Conservation (phyloP, 2,888 invertebrate genomes). For the Chymomyza caudatula region DNA sequence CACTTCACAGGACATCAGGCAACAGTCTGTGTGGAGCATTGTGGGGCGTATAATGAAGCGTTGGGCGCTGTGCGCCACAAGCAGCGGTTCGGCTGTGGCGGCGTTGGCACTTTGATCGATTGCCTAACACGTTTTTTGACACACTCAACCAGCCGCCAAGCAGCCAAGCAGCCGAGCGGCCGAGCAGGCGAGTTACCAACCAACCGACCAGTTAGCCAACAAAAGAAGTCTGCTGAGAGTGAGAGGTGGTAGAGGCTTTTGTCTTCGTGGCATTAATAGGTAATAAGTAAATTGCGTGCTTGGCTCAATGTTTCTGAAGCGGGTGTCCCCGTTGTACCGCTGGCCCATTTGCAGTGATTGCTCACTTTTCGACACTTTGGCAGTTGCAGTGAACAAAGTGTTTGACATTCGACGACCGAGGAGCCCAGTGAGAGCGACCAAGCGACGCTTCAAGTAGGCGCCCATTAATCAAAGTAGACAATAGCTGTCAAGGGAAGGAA, state of each 20-base stretch:
- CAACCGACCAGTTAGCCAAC: neutral
- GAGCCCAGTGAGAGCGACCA: neutral
- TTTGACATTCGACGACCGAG: constrained; percentile 35
- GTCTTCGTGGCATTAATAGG: constrained; percentile 64
- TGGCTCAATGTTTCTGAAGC: constrained; percentile 10
- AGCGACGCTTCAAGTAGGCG: constrained; percentile 21
- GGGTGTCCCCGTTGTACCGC: constrained; percentile 25
- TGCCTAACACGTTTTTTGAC: constrained; percentile 52
- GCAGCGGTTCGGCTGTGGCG: neutral
- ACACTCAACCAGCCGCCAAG: constrained; percentile 20
- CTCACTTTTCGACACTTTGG: constrained; percentile 66
- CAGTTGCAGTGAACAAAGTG: constrained; percentile 5
- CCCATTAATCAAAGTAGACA: constrained; percentile 62
- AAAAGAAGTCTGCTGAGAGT: neutral
- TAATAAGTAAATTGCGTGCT: constrained; percentile 75
- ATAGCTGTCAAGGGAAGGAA: constrained; percentile 17
- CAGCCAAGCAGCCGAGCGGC: neutral
- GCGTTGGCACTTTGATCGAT: constrained; percentile 67
- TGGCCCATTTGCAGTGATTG: constrained; percentile 67
- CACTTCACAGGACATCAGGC: constrained; percentile 42
- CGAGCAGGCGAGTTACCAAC: neutral
- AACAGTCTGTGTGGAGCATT: neutral
- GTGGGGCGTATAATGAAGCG: constrained; percentile 46
- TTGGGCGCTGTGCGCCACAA: neutral
- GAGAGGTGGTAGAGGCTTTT: neutral